Evolutionary conservation across 2,797 vertebrate species (phyloP), one percentile per base, ranked within the genome.

Genomic region (Gobionotothen gibberifrons): DNA sequence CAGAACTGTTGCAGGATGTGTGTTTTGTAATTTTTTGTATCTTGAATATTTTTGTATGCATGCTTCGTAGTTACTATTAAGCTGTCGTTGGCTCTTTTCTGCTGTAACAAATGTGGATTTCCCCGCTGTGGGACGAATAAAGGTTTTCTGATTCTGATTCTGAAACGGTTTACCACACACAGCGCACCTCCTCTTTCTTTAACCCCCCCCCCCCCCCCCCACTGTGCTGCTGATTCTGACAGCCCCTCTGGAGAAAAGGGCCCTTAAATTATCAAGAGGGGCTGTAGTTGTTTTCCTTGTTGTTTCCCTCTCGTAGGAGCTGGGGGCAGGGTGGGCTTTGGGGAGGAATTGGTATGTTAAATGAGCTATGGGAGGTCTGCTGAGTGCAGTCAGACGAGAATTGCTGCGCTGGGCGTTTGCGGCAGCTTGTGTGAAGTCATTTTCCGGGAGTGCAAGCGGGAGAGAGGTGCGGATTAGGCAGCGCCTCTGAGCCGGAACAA

Each of bases 401-500:
- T 92, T 92, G 92, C 92, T 92, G 91, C 49, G 90, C 82, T 92
- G 92, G 88, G 92, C 76, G 82, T 93, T 94, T 90, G 92, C 93
- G 91, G 92, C 92, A 93, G 90, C 93, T 26, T 93, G 93, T 92
- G 90, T 93, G 93, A 94, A 90, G 92, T 92, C 90, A 91, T 94
- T 94, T 94, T 94, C 91, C 83, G 89, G 93, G 93, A 93, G 92
- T 90, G 86, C 84, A 81, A 93, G 92, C 89, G 86, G 89, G 90
- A 93, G 93, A 94, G 92, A 92, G 92, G 88, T 93, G 92, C 91
- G 93, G 93, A 94, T 95, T 95, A 95, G 92, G 91, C 92, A 91
- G 89, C 88, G 92, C 88, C 92, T 94, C 88, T 95, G 93, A 95
- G 93, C 93, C 85, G 92, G 93, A 95, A 95, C 93, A 94, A 93